Evolutionary conservation across 2,888 invertebrate genomes (phyloP).

Genomic region (Terebella lapidaria): DNA sequence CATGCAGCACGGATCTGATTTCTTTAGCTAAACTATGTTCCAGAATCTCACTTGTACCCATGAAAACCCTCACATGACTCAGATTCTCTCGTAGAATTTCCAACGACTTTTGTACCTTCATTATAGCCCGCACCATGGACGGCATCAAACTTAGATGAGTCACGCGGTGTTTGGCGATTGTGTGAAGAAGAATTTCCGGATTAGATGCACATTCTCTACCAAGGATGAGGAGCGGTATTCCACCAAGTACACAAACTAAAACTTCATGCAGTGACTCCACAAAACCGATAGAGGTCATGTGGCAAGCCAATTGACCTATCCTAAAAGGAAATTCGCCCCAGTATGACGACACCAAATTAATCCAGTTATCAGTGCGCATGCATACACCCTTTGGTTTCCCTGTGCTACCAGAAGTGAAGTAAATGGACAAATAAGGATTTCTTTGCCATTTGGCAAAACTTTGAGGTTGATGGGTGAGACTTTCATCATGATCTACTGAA

Average conservation of each 20-base stretch:
- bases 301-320: constrained; percentile 69
- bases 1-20: constrained; percentile 52
- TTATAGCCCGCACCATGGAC: constrained; percentile 61
- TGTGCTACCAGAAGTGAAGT: constrained; percentile 86
- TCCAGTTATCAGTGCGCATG: constrained; percentile 66
- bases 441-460: too few species aligned
- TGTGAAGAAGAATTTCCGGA: constrained; percentile 68
- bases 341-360: constrained; percentile 78
- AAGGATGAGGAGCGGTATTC: constrained; percentile 68
- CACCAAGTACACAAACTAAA: constrained; percentile 77
- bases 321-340: constrained; percentile 75
- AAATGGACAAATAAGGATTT: constrained; percentile 52
- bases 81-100: not conserved
- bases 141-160: constrained; percentile 66
- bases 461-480: too few species aligned
- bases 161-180: constrained; percentile 63
- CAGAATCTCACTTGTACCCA: constrained; percentile 6
- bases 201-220: constrained; percentile 71
- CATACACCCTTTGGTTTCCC: constrained; percentile 82
- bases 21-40: not conserved
- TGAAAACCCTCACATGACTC: not conserved
- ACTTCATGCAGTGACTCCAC: constrained; percentile 85
- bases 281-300: constrained; percentile 87
- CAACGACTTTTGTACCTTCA: constrained; percentile 5
- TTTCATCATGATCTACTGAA: not conserved